Percentiles rank a stretch among this genome's conserved stretches.
Conservation (phyloP, 30 jellyfish, hydroid and myxozoan species). For the Aurelia coerulea region DNA sequence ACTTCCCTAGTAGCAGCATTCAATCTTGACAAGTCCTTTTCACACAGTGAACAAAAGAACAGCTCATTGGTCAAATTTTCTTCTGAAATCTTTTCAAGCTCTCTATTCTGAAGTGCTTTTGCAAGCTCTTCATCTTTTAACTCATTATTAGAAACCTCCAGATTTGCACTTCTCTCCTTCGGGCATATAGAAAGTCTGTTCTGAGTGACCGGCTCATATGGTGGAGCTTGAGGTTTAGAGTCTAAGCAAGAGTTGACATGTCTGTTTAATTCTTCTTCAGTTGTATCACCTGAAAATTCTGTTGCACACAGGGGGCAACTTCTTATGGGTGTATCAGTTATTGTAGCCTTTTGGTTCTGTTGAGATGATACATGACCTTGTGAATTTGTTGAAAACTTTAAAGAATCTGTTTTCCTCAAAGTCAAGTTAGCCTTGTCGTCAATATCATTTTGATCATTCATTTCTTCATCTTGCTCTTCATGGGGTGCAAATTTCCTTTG, state of each 20-base stretch:
- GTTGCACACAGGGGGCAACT: constrained; percentile 41
- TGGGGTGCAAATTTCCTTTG: too few relatives aligned
- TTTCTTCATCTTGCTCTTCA: not conserved
- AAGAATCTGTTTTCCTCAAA: not conserved
- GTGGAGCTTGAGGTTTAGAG: not conserved
- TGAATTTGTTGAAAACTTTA: not conserved
- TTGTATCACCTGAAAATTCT: not conserved
- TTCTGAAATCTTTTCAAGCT: constrained; percentile 18
- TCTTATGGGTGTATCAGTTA: not conserved
- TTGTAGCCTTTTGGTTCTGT: not conserved
- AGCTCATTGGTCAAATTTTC: constrained; percentile 36
- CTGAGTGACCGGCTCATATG: too few relatives aligned
- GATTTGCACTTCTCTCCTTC: not conserved
- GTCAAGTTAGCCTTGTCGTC: not conserved
- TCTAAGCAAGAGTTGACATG: constrained; percentile 64
- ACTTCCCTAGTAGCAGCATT: constrained; percentile 43
- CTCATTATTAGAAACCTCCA: not conserved
- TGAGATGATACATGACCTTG: not conserved
- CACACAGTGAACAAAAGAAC: constrained; percentile 51
- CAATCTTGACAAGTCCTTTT: constrained; percentile 40
- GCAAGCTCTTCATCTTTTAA: constrained; percentile 57
- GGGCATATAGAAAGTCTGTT: too few relatives aligned
- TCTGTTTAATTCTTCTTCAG: constrained; percentile 13
- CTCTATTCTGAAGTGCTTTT: constrained; percentile 54
- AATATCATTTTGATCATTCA: not conserved